Evolutionary conservation across 92 coral and sea anemone species (phyloP).

Genomic region (Porites cylindrica): DNA sequence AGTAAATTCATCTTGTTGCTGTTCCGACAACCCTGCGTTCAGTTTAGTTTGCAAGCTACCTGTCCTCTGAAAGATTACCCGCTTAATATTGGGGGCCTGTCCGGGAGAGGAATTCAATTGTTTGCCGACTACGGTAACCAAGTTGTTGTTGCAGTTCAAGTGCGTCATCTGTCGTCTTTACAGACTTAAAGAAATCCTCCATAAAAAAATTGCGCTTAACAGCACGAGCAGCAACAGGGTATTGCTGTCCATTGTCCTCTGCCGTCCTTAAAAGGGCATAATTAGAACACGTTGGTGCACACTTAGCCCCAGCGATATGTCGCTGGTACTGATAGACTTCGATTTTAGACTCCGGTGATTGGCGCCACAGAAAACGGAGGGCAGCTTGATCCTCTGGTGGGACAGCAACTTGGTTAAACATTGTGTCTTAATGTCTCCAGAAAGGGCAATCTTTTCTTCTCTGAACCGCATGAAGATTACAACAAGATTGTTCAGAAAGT

Average conservation of each 20-base stretch:
- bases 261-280: constrained; percentile 51
- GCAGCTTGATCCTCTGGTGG: constrained; percentile 52
- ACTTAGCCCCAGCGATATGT: constrained; percentile 51
- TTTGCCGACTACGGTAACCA: too few relatives aligned
- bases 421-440: constrained; percentile 67
- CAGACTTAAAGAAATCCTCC: constrained; percentile 11
- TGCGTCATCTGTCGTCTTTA: too few relatives aligned
- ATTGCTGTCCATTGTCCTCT: constrained; percentile 46
- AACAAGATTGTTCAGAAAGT: constrained; percentile 46
- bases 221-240: constrained; percentile 53
- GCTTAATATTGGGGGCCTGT: background rate
- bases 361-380: constrained; percentile 62
- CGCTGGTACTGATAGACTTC: constrained; percentile 56
- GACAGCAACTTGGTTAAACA: constrained; percentile 68
- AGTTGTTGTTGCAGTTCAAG: too few relatives aligned
- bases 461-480: constrained; percentile 65
- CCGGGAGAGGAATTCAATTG: too few relatives aligned
- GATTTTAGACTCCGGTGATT: constrained; percentile 28
- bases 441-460: constrained; percentile 60
- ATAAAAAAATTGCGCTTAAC: constrained; percentile 49
- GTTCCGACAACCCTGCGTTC: too few relatives aligned
- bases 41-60: too few relatives aligned
- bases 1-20: too few relatives aligned
- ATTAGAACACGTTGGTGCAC: constrained; percentile 60
- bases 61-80: too few relatives aligned